These are phyloP conservation scores for Crenuchus spilurus DNA, from an alignment of 2,797 vertebrate species.

Conservation along the genomic window DNA sequence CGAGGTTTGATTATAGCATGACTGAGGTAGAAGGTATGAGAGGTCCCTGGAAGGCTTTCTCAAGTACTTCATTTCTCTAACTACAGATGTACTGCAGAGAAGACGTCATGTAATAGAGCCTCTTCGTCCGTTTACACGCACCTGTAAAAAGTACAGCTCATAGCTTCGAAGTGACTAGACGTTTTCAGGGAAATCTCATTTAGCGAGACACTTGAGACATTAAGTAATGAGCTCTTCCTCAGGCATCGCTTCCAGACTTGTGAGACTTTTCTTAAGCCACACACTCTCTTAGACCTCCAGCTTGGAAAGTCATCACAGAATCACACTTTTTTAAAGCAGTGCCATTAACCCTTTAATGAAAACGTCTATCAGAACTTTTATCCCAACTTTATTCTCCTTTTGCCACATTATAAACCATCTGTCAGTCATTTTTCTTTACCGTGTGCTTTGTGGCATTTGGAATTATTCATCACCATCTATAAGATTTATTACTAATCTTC, in stretches of 20 bases:
- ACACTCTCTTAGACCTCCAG: not conserved
- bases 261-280: too few species aligned
- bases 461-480: too few species aligned
- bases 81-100: slow-evolving; percentile 2
- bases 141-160: slow-evolving; percentile 41
- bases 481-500: too few species aligned
- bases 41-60: slow-evolving; percentile 36
- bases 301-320: slow-evolving; percentile 12
- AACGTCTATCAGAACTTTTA: too few species aligned
- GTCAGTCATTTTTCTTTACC: too few species aligned
- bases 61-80: slow-evolving; percentile 18
- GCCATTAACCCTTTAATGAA: too few species aligned
- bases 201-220: not conserved
- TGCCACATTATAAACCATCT: too few species aligned
- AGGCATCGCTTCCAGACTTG: slow-evolving; percentile 7
- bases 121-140: slow-evolving; percentile 31
- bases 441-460: too few species aligned
- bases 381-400: too few species aligned
- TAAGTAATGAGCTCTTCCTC: not conserved
- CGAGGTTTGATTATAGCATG: slow-evolving; percentile 49
- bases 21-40: slow-evolving; percentile 40
- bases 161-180: slow-evolving; percentile 3
- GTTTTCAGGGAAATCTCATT: slow-evolving; percentile 25
- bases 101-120: slow-evolving; percentile 25
- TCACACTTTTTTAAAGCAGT: not conserved